Percentiles rank a stretch among this genome's conserved stretches.
Evolutionary conservation across 2,888 invertebrate genomes (phyloP).

Genomic region (Phengaris arion): DNA sequence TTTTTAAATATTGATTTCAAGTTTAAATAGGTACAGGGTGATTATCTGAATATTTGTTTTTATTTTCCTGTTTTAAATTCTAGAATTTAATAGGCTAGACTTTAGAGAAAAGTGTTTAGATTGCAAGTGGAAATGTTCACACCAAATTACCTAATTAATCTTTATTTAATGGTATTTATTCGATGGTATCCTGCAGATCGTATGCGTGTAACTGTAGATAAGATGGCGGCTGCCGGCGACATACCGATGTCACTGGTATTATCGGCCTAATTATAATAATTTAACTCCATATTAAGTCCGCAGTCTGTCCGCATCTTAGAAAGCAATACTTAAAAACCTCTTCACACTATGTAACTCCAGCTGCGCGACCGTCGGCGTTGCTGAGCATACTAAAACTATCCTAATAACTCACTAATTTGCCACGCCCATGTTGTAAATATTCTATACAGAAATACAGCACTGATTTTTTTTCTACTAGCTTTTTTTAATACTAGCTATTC

Average conservation of each 20-base stretch:
- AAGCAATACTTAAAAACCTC: neutral
- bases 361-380: neutral
- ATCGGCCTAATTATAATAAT: conserved; percentile 19
- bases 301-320: neutral
- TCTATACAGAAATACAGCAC: too few relatives aligned
- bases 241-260: conserved; percentile 1
- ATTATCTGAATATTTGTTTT: too few relatives aligned
- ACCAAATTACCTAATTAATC: conserved; percentile 4
- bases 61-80: neutral
- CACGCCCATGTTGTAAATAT: too few relatives aligned
- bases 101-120: neutral
- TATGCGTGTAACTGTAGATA: neutral
- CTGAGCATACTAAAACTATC: neutral
- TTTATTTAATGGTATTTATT: conserved; percentile 3
- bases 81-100: neutral
- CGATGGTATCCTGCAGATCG: conserved; percentile 5
- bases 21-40: too few relatives aligned
- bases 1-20: too few relatives aligned
- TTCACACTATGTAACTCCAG: neutral
- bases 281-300: conserved; percentile 16
- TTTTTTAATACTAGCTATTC: too few relatives aligned
- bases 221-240: conserved; percentile 9
- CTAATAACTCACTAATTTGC: too few relatives aligned
- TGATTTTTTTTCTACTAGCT: too few relatives aligned
- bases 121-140: neutral